Conservation (phyloP, 2,113 vertebrate genomes). For the Perca schrenkii region DNA sequence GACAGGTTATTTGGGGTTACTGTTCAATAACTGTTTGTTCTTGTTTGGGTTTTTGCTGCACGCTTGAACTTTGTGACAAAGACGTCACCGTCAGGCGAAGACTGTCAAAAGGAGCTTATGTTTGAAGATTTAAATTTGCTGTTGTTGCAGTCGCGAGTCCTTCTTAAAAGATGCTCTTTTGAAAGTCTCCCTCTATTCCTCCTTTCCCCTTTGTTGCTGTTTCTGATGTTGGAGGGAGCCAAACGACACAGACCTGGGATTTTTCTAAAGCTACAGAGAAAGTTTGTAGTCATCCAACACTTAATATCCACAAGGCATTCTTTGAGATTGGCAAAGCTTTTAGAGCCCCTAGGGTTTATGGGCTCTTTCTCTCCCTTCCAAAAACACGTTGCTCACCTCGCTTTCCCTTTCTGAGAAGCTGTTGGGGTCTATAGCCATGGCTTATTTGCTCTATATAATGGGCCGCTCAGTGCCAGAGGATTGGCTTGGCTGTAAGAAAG, state of each 20-base stretch:
- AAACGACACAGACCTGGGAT: conserved; percentile 63
- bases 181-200: background rate
- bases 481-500: conserved; percentile 57
- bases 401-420: conserved; percentile 53
- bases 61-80: conserved; percentile 49
- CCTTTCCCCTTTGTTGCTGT: conserved; percentile 13
- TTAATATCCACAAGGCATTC: conserved; percentile 68
- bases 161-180: background rate
- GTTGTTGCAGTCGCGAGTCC: conserved; percentile 17
- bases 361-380: conserved; percentile 42
- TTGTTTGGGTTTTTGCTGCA: conserved; percentile 34
- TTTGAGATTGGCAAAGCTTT: conserved; percentile 69
- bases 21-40: conserved; percentile 52
- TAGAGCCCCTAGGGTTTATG: conserved; percentile 59
- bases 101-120: conserved; percentile 46
- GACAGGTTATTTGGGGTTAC: conserved; percentile 43
- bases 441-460: conserved; percentile 71
- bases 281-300: conserved; percentile 64
- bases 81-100: conserved; percentile 15
- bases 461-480: conserved; percentile 61
- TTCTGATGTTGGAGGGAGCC: conserved; percentile 36
- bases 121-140: conserved; percentile 42
- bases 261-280: conserved; percentile 59
- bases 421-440: conserved; percentile 64
- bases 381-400: conserved; percentile 21